These are phyloP conservation scores for Steromphala cineraria DNA, from an alignment of 2,888 invertebrate genomes.

Conservation along the genomic window DNA sequence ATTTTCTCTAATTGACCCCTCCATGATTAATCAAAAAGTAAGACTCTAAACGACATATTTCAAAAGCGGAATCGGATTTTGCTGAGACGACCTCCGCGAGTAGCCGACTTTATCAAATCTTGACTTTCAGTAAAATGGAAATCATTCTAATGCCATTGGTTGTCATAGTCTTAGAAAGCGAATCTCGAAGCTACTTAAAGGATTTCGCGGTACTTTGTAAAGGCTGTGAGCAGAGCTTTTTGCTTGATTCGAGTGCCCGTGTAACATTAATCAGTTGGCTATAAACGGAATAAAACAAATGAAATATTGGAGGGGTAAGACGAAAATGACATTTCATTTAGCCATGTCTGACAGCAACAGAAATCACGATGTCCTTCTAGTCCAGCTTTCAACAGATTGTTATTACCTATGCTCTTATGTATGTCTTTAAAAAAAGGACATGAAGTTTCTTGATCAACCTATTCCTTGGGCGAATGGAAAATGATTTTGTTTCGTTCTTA, in stretches of 20 bases:
- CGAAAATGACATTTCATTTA: no score
- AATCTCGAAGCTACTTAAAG: not conserved
- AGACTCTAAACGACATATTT: slow-evolving; percentile 17
- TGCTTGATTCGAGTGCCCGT: not conserved
- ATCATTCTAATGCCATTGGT: slow-evolving; percentile 11
- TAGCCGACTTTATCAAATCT: slow-evolving; percentile 1
- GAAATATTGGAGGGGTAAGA: no score
- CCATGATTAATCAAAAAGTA: slow-evolving; percentile 14
- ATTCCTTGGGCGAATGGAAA: no score
- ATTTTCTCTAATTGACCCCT: slow-evolving; percentile 7
- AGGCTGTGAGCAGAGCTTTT: not conserved
- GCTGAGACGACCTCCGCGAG: not conserved
- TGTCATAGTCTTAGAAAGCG: not conserved
- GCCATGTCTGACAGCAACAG: no score
- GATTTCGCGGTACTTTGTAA: slow-evolving; percentile 1
- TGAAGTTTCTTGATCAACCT: no score
- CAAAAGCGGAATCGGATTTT: slow-evolving; percentile 16
- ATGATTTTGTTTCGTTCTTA: no score
- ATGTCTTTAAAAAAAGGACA: no score
- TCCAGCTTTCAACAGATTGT: no score
- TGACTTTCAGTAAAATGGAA: slow-evolving; percentile 9
- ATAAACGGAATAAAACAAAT: not conserved
- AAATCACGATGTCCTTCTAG: no score
- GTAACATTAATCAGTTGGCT: not conserved
- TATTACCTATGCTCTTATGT: no score